Evolutionary conservation across 2,888 invertebrate genomes (phyloP), one percentile per base, ranked within the genome.

Genomic region (Plebejus argus): DNA sequence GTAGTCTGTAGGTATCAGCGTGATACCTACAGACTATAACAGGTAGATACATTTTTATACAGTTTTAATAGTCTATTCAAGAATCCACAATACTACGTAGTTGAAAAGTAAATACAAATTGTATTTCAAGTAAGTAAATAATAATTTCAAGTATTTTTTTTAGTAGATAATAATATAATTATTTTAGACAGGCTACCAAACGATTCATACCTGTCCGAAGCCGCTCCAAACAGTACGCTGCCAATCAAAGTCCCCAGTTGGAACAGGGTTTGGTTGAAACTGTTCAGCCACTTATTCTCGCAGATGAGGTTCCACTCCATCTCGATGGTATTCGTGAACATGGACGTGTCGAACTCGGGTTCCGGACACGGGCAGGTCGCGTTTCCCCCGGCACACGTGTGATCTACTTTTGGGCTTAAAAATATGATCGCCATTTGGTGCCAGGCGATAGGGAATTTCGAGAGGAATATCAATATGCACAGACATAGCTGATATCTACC

Each of bases 261-360:
- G 78, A 97, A 96, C 78, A 97, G 87, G 7, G 96, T 96, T 88
- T 97, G 97, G 0, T 96, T 96, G 39, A 97, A 91, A 84, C 96
- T 96, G 2, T 95, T 94, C 79, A 97, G 88, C 89, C 96, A 95
- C 76, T 93, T 92, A 70, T 90, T 94, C 3, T 95, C 94, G 86
- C 97, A 97, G 35, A 97, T 96, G 80, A 98, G 92, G 86, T 96
- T 93, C 96, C 97, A 98, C 95, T 97, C 95, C 78, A 96, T 96
- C 78, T 95, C 94, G 23, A 97, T 97, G 0, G 97, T 97, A 81
- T 95, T 95, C 1, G 95, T 90, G 85, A 97, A 97, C 79, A 95
- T 86, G 72, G 95, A 95, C 76, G 93, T 95, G 84, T 97, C 95
- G 83, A 95, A 97, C 8, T 92, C 87, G 79, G 96, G 94, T 70